These are phyloP conservation scores for Lymantria dispar DNA, from an alignment of 2,888 invertebrate genomes.

Conservation along the genomic window DNA sequence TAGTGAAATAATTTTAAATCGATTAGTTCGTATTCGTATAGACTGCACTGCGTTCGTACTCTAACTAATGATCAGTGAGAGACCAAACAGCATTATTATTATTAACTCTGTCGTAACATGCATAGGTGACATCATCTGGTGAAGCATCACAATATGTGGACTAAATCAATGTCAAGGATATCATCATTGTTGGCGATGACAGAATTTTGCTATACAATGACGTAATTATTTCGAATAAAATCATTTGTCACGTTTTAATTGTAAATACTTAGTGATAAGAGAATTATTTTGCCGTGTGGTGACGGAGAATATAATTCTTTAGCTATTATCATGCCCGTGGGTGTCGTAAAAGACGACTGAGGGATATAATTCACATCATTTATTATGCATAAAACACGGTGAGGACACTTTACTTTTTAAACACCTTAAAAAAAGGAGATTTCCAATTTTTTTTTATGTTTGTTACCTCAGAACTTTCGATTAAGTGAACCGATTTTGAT, in stretches of 20 bases:
- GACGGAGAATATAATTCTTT: too few relatives aligned
- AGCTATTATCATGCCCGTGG: too few relatives aligned
- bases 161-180: conserved; percentile 51
- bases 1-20: conserved; percentile 27
- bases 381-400: too few relatives aligned
- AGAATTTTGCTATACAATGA: conserved; percentile 7
- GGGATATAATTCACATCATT: too few relatives aligned
- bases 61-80: conserved; percentile 56
- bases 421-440: too few relatives aligned
- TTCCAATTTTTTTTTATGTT: too few relatives aligned
- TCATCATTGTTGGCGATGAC: conserved; percentile 25
- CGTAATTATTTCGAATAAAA: conserved; percentile 2
- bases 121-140: conserved; percentile 64
- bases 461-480: too few relatives aligned
- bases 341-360: too few relatives aligned
- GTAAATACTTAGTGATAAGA: conserved; percentile 5
- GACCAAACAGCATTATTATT: conserved; percentile 66
- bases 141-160: conserved; percentile 46
- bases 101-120: conserved; percentile 67
- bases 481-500: too few relatives aligned
- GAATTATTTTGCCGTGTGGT: too few relatives aligned
- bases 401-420: too few relatives aligned
- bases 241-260: conserved; percentile 7
- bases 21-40: conserved; percentile 38
- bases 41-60: conserved; percentile 45